phyloP scores from a whole-genome alignment of 53 echinoderm and acorn worm species.

The Stichopus horrens region DNA sequence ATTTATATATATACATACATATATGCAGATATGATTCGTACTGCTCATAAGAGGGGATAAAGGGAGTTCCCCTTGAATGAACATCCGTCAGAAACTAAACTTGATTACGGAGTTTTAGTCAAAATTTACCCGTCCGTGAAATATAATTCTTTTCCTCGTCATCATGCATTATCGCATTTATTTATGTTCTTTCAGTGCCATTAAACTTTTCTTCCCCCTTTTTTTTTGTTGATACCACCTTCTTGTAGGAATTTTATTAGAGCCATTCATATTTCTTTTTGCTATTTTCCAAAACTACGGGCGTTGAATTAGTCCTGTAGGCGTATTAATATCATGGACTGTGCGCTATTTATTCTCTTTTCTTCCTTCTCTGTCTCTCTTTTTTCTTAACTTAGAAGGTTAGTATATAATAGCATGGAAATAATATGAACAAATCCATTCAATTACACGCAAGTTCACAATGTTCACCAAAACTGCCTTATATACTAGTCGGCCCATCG shows the following conservation, averaged over 20 bases:
- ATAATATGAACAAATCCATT: background rate
- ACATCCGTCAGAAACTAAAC: too few relatives aligned
- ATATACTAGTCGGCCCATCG: constrained; percentile 7
- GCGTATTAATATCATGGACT: background rate
- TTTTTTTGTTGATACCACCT: background rate
- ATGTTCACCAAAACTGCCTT: constrained; percentile 16
- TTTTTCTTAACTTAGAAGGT: background rate
- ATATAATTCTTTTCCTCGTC: background rate
- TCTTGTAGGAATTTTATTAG: background rate
- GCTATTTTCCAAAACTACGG: background rate
- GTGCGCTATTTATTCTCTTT: background rate
- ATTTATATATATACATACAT: too few relatives aligned
- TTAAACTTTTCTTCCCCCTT: background rate
- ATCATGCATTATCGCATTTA: background rate
- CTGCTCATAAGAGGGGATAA: too few relatives aligned
- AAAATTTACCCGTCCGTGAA: background rate
- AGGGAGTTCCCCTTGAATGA: too few relatives aligned
- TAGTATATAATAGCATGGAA: background rate
- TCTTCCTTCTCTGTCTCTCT: background rate
- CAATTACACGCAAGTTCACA: background rate
- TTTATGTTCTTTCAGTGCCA: background rate
- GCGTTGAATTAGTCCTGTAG: background rate
- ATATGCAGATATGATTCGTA: too few relatives aligned
- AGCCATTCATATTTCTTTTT: background rate
- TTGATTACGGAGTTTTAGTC: background rate